These are phyloP conservation scores for Chionomys nivalis DNA, from an alignment of 2,113 vertebrate genomes.

Conservation along the genomic window DNA sequence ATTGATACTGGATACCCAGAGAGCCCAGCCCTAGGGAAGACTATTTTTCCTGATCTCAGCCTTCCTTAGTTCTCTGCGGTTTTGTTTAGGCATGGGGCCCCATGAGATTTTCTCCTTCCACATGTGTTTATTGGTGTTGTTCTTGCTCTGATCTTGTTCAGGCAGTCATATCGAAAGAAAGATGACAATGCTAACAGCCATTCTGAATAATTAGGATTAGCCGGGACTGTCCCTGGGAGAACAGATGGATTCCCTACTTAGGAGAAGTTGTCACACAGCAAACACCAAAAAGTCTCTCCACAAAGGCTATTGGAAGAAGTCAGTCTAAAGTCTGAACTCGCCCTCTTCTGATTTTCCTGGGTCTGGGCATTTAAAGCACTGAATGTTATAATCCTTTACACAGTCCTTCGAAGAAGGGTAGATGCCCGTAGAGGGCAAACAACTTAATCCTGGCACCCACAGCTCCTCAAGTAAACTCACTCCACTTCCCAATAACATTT, in stretches of 20 bases:
- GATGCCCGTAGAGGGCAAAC: neutral
- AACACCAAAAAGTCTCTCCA: neutral
- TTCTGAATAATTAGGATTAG: neutral
- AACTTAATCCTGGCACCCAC: neutral
- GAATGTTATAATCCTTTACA: neutral
- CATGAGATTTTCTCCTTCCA: neutral
- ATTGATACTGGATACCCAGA: neutral
- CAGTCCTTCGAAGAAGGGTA: neutral
- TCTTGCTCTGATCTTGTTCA: neutral
- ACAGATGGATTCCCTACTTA: neutral
- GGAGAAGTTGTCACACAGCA: neutral
- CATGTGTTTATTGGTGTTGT: neutral
- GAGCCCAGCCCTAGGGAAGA: neutral
- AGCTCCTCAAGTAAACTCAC: neutral
- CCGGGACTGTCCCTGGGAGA: neutral
- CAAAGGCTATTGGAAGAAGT: neutral
- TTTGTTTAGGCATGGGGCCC: neutral
- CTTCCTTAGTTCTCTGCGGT: neutral
- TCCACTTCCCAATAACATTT: neutral
- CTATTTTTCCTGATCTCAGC: neutral
- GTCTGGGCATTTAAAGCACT: too few species aligned
- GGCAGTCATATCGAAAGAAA: neutral
- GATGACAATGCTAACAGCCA: too few species aligned
- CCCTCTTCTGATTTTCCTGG: neutral
- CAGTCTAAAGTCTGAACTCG: neutral